Evolutionary conservation across 2,797 vertebrate genomes (phyloP).

Genomic region (Pipistrellus nathusii): DNA sequence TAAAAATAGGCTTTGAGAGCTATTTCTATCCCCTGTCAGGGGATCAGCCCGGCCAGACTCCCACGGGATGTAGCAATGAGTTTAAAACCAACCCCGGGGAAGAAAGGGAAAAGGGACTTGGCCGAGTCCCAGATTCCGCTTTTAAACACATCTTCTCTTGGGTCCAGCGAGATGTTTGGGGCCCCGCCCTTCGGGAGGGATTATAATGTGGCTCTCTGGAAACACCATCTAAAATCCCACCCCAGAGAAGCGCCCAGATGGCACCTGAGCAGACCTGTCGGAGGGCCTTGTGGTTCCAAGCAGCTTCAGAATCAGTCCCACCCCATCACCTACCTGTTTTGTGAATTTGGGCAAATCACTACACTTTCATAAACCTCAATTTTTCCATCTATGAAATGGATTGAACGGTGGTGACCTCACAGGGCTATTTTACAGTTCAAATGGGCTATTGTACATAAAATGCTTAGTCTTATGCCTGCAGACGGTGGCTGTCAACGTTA

Average conservation of each 20-base stretch:
- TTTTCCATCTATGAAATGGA: neutral
- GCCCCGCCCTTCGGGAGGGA: neutral
- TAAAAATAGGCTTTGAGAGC: slow-evolving; percentile 74
- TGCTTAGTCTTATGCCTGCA: neutral
- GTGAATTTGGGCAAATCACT: neutral
- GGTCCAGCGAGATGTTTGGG: neutral
- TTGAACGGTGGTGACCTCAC: neutral
- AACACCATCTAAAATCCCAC: neutral
- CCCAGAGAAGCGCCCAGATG: neutral
- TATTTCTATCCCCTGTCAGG: slow-evolving; percentile 75
- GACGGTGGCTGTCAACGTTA: neutral
- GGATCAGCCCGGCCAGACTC: slow-evolving; percentile 78
- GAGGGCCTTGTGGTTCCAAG: neutral
- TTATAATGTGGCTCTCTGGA: neutral
- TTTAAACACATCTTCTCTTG: slow-evolving; percentile 62
- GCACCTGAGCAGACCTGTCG: rapidly evolving
- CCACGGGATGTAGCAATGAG: slow-evolving; percentile 68
- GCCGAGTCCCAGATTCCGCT: slow-evolving; percentile 66
- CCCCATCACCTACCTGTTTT: neutral
- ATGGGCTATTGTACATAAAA: neutral
- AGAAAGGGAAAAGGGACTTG: slow-evolving; percentile 18
- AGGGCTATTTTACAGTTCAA: neutral
- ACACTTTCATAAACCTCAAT: neutral
- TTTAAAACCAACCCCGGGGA: slow-evolving; percentile 66
- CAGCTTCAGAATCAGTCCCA: neutral